These are phyloP conservation scores for Peromyscus nudipes DNA, from an alignment of 2,797 vertebrate genomes.

Conservation along the genomic window DNA sequence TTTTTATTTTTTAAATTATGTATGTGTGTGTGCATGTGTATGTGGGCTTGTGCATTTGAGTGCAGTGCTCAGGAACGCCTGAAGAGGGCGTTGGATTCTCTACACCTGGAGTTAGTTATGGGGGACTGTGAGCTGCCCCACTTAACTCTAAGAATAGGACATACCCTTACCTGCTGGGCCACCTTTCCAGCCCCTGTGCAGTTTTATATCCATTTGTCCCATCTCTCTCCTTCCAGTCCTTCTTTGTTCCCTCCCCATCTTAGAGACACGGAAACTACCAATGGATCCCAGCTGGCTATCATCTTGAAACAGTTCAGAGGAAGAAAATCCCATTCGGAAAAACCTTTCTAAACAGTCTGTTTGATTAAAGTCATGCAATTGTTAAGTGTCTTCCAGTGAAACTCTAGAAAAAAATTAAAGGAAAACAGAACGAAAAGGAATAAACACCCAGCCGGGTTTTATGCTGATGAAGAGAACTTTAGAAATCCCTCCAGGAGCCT, in stretches of 20 bases:
- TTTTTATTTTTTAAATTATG: background rate
- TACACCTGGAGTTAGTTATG: background rate
- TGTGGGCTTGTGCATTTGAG: background rate
- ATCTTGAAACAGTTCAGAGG: conserved; percentile 68
- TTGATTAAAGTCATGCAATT: conserved; percentile 85
- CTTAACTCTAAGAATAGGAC: background rate
- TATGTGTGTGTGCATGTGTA: background rate
- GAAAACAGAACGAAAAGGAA: conserved; percentile 73
- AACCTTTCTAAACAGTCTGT: conserved; percentile 79
- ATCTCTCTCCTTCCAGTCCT: background rate
- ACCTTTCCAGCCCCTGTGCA: background rate
- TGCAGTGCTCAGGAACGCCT: background rate
- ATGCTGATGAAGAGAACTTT: conserved; percentile 72
- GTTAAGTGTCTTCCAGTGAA: conserved; percentile 80
- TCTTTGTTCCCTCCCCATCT: background rate
- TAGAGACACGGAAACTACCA: conserved; percentile 62
- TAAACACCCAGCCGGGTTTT: conserved; percentile 84
- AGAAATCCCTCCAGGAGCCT: conserved; percentile 60
- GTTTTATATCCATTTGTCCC: conserved; percentile 74
- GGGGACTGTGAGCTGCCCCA: background rate
- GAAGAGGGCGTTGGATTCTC: background rate
- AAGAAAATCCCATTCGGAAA: conserved; percentile 81
- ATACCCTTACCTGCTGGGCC: background rate
- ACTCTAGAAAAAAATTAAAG: conserved; percentile 82
- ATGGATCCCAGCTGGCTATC: conserved; percentile 88